phyloP scores from a whole-genome alignment of 2,113 vertebrate genomes.

The Callospermophilus lateralis region DNA sequence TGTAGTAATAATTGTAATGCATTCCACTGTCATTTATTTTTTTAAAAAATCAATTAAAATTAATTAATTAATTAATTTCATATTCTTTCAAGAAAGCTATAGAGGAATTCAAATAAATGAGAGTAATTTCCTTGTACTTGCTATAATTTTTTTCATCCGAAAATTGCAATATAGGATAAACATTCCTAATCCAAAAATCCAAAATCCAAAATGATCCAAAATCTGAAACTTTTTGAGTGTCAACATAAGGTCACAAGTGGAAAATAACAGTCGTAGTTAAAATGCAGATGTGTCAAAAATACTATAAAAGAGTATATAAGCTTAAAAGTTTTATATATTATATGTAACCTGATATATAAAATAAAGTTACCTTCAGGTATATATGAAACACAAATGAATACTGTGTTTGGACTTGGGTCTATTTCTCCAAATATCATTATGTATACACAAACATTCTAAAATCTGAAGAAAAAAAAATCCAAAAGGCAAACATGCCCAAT shows the following conservation, averaged over 20 bases:
- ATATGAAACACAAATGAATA: background rate
- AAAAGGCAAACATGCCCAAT: background rate
- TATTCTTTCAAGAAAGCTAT: background rate
- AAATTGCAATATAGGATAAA: background rate
- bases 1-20: no score
- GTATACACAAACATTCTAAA: background rate
- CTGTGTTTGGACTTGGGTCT: background rate
- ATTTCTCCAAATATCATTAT: background rate
- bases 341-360: background rate
- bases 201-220: background rate
- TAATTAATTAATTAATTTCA: background rate
- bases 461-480: background rate
- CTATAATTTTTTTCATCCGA: background rate
- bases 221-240: background rate
- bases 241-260: background rate
- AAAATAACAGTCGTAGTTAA: background rate
- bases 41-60: no score
- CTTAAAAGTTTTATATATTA: background rate
- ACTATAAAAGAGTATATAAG: background rate
- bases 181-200: background rate
- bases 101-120: background rate
- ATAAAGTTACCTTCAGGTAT: slow-evolving; percentile 4
- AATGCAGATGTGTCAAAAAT: background rate
- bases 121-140: background rate
- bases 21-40: no score